These are phyloP conservation scores for Threskiornis aethiopicus DNA, from an alignment of 2,797 vertebrate species.

Conservation along the genomic window DNA sequence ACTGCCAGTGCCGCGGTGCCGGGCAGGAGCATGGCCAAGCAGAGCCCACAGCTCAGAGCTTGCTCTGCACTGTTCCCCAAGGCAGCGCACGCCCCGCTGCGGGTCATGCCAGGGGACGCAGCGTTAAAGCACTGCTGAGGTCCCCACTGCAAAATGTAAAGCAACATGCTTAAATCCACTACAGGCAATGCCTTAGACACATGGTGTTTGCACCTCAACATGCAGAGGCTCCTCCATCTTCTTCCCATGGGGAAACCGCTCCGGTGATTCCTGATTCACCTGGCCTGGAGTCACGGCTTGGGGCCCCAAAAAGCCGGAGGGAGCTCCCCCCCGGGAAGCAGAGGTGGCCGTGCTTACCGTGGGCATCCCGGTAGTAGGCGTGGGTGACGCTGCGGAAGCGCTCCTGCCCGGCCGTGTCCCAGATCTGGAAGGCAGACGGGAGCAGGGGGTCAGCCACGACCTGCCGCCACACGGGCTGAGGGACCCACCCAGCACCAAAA, in stretches of 20 bases:
- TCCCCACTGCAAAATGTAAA: not conserved
- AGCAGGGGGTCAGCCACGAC: not conserved
- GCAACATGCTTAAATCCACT: not conserved
- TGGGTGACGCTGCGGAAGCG: constrained; percentile 88
- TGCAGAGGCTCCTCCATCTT: not conserved
- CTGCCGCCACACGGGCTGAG: fast-evolving
- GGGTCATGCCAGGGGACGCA: fast-evolving
- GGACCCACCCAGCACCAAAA: not conserved
- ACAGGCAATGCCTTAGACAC: not conserved
- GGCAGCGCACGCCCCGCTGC: not conserved
- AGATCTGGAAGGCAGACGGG: constrained; percentile 74
- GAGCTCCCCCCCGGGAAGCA: fast-evolving
- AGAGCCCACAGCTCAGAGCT: not conserved
- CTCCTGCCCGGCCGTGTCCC: constrained; percentile 91
- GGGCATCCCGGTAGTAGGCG: constrained; percentile 89
- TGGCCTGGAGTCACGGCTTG: not conserved
- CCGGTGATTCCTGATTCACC: not conserved
- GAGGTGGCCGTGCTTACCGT: constrained; percentile 74
- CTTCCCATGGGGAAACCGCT: not conserved
- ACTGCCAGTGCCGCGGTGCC: not conserved
- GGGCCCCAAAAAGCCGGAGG: fast-evolving
- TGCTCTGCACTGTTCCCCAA: not conserved
- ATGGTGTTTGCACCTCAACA: fast-evolving
- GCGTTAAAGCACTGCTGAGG: not conserved
- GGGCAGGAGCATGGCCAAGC: not conserved